phyloP scores from a whole-genome alignment of 2,797 vertebrate genomes.

The Gobionotothen gibberifrons region DNA sequence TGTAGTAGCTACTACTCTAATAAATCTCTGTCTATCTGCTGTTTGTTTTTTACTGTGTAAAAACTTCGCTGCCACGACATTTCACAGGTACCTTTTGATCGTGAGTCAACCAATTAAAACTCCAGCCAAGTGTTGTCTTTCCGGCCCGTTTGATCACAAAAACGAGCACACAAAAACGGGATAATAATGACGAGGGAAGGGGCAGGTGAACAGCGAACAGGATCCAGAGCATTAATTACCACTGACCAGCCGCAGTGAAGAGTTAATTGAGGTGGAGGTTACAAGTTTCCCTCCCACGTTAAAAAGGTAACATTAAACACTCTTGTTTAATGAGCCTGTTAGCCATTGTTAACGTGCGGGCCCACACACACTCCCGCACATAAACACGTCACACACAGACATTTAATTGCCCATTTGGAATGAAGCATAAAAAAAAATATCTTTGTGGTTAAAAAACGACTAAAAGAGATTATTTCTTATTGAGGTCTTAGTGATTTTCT shows the following conservation, averaged over 20 bases:
- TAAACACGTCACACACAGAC: conserved; percentile 50
- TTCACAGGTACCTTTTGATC: conserved; percentile 27
- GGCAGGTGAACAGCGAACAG: conserved; percentile 44
- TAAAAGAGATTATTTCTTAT: conserved; percentile 1
- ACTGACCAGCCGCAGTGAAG: conserved; percentile 48
- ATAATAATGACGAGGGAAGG: conserved; percentile 32
- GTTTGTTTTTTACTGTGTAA: background rate
- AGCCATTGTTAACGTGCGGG: conserved; percentile 39
- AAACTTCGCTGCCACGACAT: background rate
- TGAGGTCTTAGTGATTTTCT: conserved; percentile 5
- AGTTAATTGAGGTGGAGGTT: conserved; percentile 73
- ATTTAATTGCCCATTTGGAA: conserved; percentile 56
- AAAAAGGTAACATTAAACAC: conserved; percentile 62
- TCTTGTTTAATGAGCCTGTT: conserved; percentile 75
- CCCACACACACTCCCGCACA: conserved; percentile 53
- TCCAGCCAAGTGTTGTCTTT: conserved; percentile 17
- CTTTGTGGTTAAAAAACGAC: conserved; percentile 17
- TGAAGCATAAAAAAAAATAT: conserved; percentile 45
- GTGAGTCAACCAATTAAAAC: conserved; percentile 66
- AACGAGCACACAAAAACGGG: background rate
- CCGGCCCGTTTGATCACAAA: conserved; percentile 28
- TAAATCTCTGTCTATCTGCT: conserved; percentile 15
- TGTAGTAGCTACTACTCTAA: background rate
- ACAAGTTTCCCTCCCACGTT: conserved; percentile 65
- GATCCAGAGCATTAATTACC: conserved; percentile 59